Evolutionary conservation across 2,113 vertebrate genomes (phyloP), one percentile per base, ranked within the genome.

Genomic region (Strigops habroptila): DNA sequence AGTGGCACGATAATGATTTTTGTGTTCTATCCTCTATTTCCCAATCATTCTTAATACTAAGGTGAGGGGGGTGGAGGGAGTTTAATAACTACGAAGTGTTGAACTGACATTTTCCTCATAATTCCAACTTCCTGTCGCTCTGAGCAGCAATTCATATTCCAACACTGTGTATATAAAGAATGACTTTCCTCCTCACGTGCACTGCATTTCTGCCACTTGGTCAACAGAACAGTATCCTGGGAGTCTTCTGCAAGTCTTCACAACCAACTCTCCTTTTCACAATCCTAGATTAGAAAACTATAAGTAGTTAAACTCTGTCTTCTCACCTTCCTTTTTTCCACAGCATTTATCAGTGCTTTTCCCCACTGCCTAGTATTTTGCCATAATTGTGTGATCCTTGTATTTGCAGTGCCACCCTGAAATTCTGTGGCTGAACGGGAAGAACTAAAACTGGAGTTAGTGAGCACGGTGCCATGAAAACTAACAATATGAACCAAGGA

Each of bases 11-110:
- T 53, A 91, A 93, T n/a, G 17, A 80, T 74, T 96, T 96, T 73
- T 71, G 82, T 76, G 75, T 14, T 91, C 52, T 85, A 96, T 85
- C 79, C 48, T 90, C 67, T 55, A 65, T 80, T 82, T 67, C 68
- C 31, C 51, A 90, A 74, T 80, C n/a, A 83, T 46, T 19, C 25
- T 62, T 49, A 93, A 86, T 57, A 88, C 30, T 80, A 68, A 82
- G 64, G 11, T 68, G 35, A 70, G 33, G 12, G 14, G 33, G 28
- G 19, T 25, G 39, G 12, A 7, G 7, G 37, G 24, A 37, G 33
- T 57, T 91, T 69, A 80, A 76, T 15, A 88, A 63, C 22, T 62
- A 76, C 44, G 30, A 23, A 93, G 74, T 30, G 41, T 18, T 67
- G 53, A 95, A 77, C 44, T 65, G 35, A 60, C 24, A 69, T 74